Evolutionary conservation across 2,113 vertebrate genomes (phyloP), one percentile per base, ranked within the genome.

Genomic region (Typhlomys cinereus): DNA sequence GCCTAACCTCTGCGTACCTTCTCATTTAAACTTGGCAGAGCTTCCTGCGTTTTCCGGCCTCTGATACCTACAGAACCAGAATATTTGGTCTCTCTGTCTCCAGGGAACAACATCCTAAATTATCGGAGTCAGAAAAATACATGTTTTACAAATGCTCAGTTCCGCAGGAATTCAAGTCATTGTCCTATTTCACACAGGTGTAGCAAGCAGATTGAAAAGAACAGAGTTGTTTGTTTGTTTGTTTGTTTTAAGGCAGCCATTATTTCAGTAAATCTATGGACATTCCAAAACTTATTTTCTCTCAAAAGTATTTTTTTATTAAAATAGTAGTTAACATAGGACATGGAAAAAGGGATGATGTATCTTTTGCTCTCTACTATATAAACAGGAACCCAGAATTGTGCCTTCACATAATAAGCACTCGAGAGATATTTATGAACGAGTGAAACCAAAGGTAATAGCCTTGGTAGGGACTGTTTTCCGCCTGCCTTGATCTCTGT

Each of bases 101-200:
- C 98, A 3, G 83, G 87, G 54, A 96, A 95, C 4, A 97, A 97
- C 85, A 97, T 97, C 91, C 97, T 97, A 34, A 98, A 98, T 97
- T 98, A 98, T 86, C 95, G 98, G 87, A 98, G 94, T 92, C 98
- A 97, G 97, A 90, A 89, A 98, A 85, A 97, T 98, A 98, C n/a
- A n/a, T 95, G 97, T 98, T 71, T 93, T 94, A 67, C 31, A 95
- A 85, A 70, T 39, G 36, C 10, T 89, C 36, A 21, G 27, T 89
- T 59, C 70, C n/a, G n/a, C 62, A 52, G 23, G 85, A 83, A 34
- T 39, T 75, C 31, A 75, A 85, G 20, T 44, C 64, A 70, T 70
- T 79, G 64, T 71, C 46, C 59, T 74, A 4, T 39, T 44, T 88
- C 29, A 69, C n/a, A 17, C 64, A 83, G 29, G 39, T 31, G 78